These are phyloP conservation scores for Cydia fagiglandana DNA, from an alignment of 1,140 invertebrate species.

Conservation along the genomic window DNA sequence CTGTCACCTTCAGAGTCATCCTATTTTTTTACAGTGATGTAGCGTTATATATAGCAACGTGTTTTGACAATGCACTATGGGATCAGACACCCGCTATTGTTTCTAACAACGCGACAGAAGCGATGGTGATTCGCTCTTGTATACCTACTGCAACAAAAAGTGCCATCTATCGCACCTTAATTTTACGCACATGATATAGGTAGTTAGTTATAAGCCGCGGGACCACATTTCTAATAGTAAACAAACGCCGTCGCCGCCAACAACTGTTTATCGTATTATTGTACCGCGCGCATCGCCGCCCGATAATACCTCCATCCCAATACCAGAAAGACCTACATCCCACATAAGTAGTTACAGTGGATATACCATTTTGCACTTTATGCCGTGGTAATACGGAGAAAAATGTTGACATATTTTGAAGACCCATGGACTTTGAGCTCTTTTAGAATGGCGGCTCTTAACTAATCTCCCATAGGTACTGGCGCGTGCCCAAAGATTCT, in stretches of 20 bases:
- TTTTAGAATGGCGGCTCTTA: background rate
- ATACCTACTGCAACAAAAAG: background rate
- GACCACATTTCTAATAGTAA: conserved; percentile 40
- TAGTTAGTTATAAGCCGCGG: background rate
- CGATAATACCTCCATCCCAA: background rate
- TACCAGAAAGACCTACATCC: background rate
- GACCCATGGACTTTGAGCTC: background rate
- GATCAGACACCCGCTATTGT: no score
- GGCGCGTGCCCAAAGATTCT: conserved; percentile 27
- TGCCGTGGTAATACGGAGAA: background rate
- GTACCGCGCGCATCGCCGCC: conserved; percentile 27
- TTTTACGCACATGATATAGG: conserved; percentile 1
- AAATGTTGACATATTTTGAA: background rate
- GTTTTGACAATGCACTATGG: no score
- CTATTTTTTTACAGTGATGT: no score
- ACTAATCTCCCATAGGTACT: conserved; percentile 13
- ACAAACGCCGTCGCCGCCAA: conserved; percentile 38
- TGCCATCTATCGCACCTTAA: conserved; percentile 28
- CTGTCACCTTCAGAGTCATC: no score
- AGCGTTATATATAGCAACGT: no score
- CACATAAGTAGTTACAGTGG: background rate
- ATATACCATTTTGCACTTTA: background rate
- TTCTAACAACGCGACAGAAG: no score
- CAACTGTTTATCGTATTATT: conserved; percentile 35
- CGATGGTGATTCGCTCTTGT: no score